Conservation (phyloP, 1,140 invertebrate genomes). For the Nephotettix cincticeps region DNA sequence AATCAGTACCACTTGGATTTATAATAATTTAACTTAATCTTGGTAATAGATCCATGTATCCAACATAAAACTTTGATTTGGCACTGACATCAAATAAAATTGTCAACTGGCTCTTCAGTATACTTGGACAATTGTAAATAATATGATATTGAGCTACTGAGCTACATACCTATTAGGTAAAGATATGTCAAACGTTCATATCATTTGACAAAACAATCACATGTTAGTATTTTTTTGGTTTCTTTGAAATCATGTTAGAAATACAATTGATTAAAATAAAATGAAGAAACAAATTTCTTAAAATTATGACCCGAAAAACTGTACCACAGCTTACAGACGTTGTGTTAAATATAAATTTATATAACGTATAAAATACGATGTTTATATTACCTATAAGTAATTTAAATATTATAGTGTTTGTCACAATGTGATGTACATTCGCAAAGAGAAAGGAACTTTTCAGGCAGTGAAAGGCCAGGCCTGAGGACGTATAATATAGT, state of each 20-base stretch:
- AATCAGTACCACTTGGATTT: too few species aligned
- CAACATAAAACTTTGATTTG: too few species aligned
- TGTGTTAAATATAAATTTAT: neutral
- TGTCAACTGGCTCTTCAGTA: too few species aligned
- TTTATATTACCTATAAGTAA: constrained; percentile 6
- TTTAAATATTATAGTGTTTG: neutral
- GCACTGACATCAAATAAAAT: too few species aligned
- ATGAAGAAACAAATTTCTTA: neutral
- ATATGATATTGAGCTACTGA: too few species aligned
- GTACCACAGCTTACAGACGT: neutral
- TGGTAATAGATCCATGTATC: too few species aligned
- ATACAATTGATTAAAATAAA: neutral
- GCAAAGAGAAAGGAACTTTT: neutral
- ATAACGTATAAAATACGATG: constrained; percentile 1
- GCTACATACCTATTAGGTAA: too few species aligned
- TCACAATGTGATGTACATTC: neutral
- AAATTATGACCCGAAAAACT: neutral
- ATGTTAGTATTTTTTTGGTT: neutral
- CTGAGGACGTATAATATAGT: neutral
- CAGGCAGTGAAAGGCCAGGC: neutral
- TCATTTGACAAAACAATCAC: neutral
- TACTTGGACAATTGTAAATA: too few species aligned
- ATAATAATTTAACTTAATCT: too few species aligned
- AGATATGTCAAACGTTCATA: too few species aligned
- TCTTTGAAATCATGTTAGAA: neutral